Evolutionary conservation across 2,797 vertebrate genomes (phyloP).

Genomic region (Dendrocincla fuliginosa): DNA sequence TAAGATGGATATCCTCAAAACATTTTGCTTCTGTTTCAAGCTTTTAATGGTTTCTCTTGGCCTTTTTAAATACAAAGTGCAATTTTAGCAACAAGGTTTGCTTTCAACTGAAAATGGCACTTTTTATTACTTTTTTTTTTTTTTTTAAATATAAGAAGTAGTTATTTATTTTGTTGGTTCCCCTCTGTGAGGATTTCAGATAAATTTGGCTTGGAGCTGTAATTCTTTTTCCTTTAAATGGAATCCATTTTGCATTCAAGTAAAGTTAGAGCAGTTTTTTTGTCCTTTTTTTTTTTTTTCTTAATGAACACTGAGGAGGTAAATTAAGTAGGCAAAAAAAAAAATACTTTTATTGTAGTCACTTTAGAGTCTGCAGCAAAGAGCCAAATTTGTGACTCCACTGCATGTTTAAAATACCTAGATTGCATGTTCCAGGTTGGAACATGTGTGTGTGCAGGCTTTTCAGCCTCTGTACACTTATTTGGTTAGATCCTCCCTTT

Average conservation of each 20-base stretch:
- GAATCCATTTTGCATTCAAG: neutral
- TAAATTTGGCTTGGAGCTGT: neutral
- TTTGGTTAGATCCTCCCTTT: neutral
- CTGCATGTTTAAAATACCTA: neutral
- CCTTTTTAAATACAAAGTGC: neutral
- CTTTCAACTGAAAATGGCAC: neutral
- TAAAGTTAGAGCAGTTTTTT: neutral
- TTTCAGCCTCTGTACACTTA: rapidly evolving
- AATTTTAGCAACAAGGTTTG: neutral
- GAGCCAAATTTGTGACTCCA: neutral
- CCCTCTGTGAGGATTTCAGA: neutral
- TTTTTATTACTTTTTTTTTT: no score
- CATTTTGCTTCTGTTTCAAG: neutral
- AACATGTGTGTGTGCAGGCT: rapidly evolving
- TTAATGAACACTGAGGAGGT: neutral
- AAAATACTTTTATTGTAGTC: neutral
- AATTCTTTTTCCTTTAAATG: neutral
- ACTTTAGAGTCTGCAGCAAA: neutral
- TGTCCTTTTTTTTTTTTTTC: neutral
- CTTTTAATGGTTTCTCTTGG: neutral
- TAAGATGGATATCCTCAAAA: neutral
- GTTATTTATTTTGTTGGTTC: neutral
- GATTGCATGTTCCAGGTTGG: neutral
- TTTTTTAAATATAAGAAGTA: neutral
- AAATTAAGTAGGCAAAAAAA: neutral